A percentile compares a stretch with the other conserved stretches of the same genome.
These are phyloP conservation scores for Euclidia mi DNA, from an alignment of 2,888 invertebrate species.

Conservation along the genomic window DNA sequence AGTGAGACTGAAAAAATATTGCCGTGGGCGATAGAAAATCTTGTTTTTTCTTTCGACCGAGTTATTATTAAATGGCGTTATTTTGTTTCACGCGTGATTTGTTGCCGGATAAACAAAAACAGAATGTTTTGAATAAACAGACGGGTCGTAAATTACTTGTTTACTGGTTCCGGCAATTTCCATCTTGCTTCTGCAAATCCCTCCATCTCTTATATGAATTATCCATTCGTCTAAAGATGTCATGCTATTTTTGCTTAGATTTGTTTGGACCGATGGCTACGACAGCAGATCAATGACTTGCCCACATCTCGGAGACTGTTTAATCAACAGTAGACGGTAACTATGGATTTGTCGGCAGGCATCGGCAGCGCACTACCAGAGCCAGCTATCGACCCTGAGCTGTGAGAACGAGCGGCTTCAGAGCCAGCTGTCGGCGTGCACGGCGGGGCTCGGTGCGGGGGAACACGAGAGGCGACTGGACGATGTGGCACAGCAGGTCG, in stretches of 20 bases:
- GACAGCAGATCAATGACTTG: too few relatives aligned
- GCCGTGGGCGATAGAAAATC: constrained; percentile 42
- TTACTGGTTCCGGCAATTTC: neutral
- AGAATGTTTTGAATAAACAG: constrained; percentile 23
- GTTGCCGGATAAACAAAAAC: constrained; percentile 19
- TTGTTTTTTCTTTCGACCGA: constrained; percentile 37
- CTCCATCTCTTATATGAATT: too few relatives aligned
- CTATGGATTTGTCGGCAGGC: constrained; percentile 83
- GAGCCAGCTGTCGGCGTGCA: constrained; percentile 86
- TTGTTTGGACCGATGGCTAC: too few relatives aligned
- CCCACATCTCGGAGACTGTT: too few relatives aligned
- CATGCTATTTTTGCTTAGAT: too few relatives aligned
- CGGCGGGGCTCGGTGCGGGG: constrained; percentile 81
- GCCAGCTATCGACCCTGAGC: constrained; percentile 91
- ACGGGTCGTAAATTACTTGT: constrained; percentile 1
- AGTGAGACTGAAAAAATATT: constrained; percentile 62
- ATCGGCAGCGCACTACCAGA: constrained; percentile 93
- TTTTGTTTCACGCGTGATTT: constrained; percentile 26
- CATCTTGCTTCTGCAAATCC: too few relatives aligned
- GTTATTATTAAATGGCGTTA: constrained; percentile 35
- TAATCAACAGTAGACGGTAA: too few relatives aligned
- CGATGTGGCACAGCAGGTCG: constrained; percentile 95
- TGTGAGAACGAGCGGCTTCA: constrained; percentile 92
- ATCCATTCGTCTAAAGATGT: too few relatives aligned
- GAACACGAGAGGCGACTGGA: constrained; percentile 95